These are phyloP conservation scores for Anser cygnoides DNA, from an alignment of 2,113 vertebrate genomes.

Conservation along the genomic window DNA sequence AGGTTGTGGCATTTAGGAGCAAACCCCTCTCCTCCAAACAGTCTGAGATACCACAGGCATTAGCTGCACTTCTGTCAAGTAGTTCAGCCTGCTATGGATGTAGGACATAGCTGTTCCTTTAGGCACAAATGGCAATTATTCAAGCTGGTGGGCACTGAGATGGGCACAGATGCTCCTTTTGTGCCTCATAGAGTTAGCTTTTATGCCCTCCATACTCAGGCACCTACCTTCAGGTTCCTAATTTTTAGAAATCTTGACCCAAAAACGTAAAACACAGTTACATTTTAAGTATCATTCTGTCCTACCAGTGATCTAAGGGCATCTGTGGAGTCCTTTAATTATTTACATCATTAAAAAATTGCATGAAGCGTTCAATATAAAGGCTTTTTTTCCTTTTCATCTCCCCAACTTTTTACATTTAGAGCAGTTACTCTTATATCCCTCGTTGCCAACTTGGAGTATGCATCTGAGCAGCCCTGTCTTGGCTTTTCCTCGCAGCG, in stretches of 20 bases:
- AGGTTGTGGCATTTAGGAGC: not conserved
- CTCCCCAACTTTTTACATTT: not conserved
- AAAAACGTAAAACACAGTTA: not conserved
- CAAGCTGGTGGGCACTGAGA: not conserved
- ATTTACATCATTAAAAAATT: not conserved
- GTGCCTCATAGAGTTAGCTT: not conserved
- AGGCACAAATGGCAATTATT: not conserved
- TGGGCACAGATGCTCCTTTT: not conserved
- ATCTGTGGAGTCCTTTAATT: not conserved
- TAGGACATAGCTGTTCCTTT: not conserved
- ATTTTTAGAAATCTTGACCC: not conserved
- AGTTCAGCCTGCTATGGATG: not conserved
- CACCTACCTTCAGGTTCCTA: not conserved
- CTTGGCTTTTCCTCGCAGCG: not conserved
- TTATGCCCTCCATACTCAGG: not conserved
- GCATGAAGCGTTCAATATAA: not conserved
- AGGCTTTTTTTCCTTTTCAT: not conserved
- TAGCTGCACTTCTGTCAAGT: not conserved
- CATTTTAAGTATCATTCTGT: not conserved
- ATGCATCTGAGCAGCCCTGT: not conserved
- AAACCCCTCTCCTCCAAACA: not conserved
- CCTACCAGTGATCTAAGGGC: not conserved
- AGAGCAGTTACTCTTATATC: not conserved
- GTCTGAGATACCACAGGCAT: not conserved
- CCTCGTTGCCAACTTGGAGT: not conserved